Percentiles rank a stretch among this genome's conserved stretches.
Evolutionary conservation across 1,140 invertebrate genomes (phyloP).

Genomic region (Drosophila elegans): DNA sequence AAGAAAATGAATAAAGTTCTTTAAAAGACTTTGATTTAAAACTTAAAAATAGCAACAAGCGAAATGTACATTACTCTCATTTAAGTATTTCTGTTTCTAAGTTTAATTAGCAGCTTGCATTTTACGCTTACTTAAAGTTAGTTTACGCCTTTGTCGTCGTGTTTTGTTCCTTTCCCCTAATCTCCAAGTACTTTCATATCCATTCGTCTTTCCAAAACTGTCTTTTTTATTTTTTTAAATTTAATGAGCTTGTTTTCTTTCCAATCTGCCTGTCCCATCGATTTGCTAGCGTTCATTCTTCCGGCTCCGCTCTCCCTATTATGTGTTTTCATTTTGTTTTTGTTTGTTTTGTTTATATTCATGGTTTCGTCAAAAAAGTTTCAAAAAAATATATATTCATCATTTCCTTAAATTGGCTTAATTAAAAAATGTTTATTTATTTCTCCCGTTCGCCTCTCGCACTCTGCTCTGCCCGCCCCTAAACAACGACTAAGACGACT

Average conservation of each 20-base stretch:
- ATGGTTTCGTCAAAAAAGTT: conserved; percentile 76
- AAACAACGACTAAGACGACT: conserved; percentile 53
- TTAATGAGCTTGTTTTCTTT: conserved; percentile 72
- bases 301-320: conserved; percentile 35
- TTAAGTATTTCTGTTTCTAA: conserved; percentile 52
- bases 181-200: conserved; percentile 5
- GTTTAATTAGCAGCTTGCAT: conserved; percentile 53
- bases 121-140: conserved; percentile 63
- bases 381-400: conserved; percentile 84
- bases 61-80: conserved; percentile 76
- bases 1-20: conserved; percentile 78
- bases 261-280: conserved; percentile 28
- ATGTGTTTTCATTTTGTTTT: conserved; percentile 35
- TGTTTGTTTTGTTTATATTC: conserved; percentile 50
- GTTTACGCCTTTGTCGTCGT: conserved; percentile 56
- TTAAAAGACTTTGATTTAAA: conserved; percentile 84
- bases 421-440: conserved; percentile 74
- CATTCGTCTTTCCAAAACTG: conserved; percentile 34
- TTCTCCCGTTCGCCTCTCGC: conserved; percentile 28
- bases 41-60: conserved; percentile 84
- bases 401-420: conserved; percentile 79
- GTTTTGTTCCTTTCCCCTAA: conserved; percentile 43
- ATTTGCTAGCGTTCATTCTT: conserved; percentile 46
- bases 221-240: conserved; percentile 53
- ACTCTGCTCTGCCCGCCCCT: conserved; percentile 34